Conservation (phyloP, 2,113 vertebrate genomes). For the Brachyistius frenatus region DNA sequence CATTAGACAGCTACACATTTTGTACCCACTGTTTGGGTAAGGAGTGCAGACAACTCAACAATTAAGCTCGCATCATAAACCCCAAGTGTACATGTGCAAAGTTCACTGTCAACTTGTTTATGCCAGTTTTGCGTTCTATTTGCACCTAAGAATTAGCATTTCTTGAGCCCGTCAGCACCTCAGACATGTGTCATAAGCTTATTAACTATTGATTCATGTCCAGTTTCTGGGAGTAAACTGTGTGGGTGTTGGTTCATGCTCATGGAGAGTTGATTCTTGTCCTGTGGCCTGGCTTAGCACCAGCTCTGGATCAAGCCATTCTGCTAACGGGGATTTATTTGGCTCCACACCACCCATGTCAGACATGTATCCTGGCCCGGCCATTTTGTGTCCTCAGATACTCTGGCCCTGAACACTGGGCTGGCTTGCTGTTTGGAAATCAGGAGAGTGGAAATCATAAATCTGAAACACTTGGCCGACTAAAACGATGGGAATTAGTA, state of each 20-base stretch:
- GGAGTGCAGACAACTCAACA: conserved; percentile 54
- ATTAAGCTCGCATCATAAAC: conserved; percentile 51
- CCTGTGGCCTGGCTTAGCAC: conserved; percentile 77
- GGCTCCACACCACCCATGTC: conserved; percentile 71
- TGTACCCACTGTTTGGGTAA: conserved; percentile 35
- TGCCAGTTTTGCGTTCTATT: conserved; percentile 33
- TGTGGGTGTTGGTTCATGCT: conserved; percentile 69
- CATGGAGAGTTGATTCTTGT: conserved; percentile 74
- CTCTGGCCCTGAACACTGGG: conserved; percentile 41
- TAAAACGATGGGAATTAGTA: conserved; percentile 61
- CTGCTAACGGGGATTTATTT: conserved; percentile 75
- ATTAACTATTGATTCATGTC: conserved; percentile 67
- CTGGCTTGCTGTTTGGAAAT: conserved; percentile 63
- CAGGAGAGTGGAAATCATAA: conserved; percentile 66
- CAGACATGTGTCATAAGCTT: conserved; percentile 49
- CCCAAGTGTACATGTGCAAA: conserved; percentile 38
- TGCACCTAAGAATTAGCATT: conserved; percentile 40
- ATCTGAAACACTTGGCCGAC: conserved; percentile 69
- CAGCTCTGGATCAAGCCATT: conserved; percentile 65
- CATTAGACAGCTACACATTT: conserved; percentile 36
- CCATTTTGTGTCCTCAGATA: conserved; percentile 76
- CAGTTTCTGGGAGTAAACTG: conserved; percentile 63
- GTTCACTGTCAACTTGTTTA: conserved; percentile 45
- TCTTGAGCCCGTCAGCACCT: conserved; percentile 22
- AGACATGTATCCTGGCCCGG: conserved; percentile 67